phyloP scores from a whole-genome alignment of 2,888 invertebrate species.

The Nomada ruficornis region DNA sequence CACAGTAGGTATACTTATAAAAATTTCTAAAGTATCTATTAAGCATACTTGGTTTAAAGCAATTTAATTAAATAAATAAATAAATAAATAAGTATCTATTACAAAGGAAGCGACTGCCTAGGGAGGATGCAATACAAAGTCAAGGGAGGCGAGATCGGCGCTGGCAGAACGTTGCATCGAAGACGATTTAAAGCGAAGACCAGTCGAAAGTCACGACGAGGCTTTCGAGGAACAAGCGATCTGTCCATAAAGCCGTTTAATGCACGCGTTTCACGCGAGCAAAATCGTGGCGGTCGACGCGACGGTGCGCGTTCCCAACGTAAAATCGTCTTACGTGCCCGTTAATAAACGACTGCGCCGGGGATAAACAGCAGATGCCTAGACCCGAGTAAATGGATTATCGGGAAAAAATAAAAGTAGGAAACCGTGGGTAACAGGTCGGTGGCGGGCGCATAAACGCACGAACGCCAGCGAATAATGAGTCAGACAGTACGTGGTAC shows the following conservation, averaged over 20 bases:
- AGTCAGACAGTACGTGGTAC: background rate
- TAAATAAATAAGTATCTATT: no score
- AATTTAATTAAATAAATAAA: no score
- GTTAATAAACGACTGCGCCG: constrained; percentile 48
- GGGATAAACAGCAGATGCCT: constrained; percentile 43
- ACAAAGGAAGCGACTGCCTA: no score
- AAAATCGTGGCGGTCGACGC: constrained; percentile 5
- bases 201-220: background rate
- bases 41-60: no score
- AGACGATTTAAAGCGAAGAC: constrained; percentile 9
- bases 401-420: constrained; percentile 51
- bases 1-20: no score
- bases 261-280: constrained; percentile 44
- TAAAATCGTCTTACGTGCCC: constrained; percentile 33
- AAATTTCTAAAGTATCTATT: no score
- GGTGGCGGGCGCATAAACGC: constrained; percentile 1
- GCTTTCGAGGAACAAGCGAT: constrained; percentile 39
- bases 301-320: background rate
- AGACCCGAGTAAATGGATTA: constrained; percentile 39
- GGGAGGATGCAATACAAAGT: constrained; percentile 6
- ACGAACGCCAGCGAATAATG: constrained; percentile 5
- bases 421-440: background rate
- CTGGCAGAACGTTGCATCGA: constrained; percentile 24
- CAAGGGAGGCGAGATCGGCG: background rate
- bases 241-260: constrained; percentile 39